phyloP scores from a whole-genome alignment of 2,797 vertebrate genomes.

The Amniataba percoides region DNA sequence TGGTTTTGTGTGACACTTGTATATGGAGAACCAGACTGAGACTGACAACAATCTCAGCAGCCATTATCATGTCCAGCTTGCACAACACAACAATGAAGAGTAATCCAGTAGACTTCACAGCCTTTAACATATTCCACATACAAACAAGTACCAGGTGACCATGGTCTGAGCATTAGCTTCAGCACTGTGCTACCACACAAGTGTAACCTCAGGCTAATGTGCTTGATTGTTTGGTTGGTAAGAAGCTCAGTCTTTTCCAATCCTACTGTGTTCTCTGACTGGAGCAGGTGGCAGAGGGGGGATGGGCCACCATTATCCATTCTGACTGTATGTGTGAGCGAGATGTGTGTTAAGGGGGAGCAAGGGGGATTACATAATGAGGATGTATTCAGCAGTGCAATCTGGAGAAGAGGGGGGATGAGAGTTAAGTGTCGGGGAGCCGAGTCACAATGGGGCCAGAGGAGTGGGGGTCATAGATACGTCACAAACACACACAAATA shows the following conservation, averaged over 20 bases:
- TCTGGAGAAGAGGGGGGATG: conserved; percentile 20
- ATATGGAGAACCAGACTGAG: background rate
- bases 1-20: background rate
- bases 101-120: background rate
- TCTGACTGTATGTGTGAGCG: conserved; percentile 26
- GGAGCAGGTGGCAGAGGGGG: conserved; percentile 56
- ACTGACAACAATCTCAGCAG: background rate
- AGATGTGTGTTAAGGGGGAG: conserved; percentile 7
- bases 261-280: conserved; percentile 33
- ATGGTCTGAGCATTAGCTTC: background rate
- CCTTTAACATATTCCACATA: background rate
- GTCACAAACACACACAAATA: background rate
- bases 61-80: background rate
- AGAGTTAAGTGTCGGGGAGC: background rate
- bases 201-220: conserved; percentile 13
- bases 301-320: conserved; percentile 28
- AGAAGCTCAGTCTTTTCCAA: conserved; percentile 51
- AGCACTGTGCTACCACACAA: background rate
- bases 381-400: conserved; percentile 22
- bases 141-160: background rate
- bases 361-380: conserved; percentile 66
- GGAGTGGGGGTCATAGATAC: background rate
- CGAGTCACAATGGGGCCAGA: background rate
- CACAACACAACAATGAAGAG: background rate
- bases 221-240: conserved; percentile 28